These are phyloP conservation scores for Lamellibrachia luymesi DNA, from an alignment of 1,140 invertebrate genomes.

Conservation along the genomic window DNA sequence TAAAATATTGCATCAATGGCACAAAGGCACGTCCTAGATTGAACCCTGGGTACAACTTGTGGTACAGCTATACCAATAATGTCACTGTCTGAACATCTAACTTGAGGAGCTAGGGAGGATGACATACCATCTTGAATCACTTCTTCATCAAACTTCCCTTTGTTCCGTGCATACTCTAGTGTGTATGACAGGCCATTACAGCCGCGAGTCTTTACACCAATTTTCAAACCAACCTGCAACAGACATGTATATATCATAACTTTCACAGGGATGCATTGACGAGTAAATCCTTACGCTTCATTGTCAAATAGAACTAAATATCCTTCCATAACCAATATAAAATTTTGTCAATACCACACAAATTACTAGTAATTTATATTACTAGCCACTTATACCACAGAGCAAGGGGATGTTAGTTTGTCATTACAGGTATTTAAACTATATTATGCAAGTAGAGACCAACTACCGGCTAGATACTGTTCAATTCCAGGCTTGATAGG, in stretches of 20 bases:
- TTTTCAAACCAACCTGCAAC: conserved; percentile 72
- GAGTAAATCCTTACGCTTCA: not conserved
- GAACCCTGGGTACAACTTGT: not conserved
- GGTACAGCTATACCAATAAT: not conserved
- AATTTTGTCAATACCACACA: too few species aligned
- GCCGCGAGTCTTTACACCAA: conserved; percentile 93
- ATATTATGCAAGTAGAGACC: too few species aligned
- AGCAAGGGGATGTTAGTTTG: too few species aligned
- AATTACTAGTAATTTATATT: conserved; percentile 13
- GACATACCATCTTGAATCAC: conserved; percentile 86
- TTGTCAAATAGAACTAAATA: too few species aligned
- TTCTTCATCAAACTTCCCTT: conserved; percentile 95
- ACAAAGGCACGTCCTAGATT: too few species aligned
- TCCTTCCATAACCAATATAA: too few species aligned
- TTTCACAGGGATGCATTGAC: not conserved
- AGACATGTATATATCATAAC: not conserved
- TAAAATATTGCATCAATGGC: too few species aligned
- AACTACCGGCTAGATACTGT: too few species aligned
- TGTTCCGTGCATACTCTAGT: conserved; percentile 88
- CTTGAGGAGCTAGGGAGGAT: not conserved
- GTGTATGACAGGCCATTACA: conserved; percentile 98
- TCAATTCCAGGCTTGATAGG: too few species aligned
- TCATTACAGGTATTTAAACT: too few species aligned
- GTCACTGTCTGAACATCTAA: not conserved
- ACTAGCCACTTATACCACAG: not conserved